Conservation (phyloP, 2,888 invertebrate genomes). For the Plebejus argus region DNA sequence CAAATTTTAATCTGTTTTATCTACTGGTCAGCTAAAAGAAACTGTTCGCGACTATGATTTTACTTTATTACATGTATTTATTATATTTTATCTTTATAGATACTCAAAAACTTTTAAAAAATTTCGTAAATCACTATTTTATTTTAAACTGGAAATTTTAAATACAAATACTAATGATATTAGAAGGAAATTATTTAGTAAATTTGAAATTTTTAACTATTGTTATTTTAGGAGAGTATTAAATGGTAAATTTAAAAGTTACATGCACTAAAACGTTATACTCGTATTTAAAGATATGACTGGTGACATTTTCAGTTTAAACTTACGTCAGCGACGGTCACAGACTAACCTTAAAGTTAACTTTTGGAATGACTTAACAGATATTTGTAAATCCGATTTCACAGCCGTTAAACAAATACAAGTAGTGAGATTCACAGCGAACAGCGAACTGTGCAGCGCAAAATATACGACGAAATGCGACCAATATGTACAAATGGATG, state of each 20-base stretch:
- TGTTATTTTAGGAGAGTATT: constrained; percentile 8
- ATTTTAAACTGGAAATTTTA: background rate
- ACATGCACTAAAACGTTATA: constrained; percentile 4
- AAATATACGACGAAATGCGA: background rate
- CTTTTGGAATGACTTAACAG: constrained; percentile 24
- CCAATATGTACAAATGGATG: constrained; percentile 15
- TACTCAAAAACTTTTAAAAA: background rate
- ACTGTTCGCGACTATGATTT: background rate
- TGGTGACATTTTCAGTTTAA: constrained; percentile 26
- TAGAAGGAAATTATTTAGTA: background rate
- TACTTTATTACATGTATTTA: background rate
- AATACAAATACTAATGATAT: background rate
- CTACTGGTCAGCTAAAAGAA: background rate
- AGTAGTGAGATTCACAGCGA: constrained; percentile 27
- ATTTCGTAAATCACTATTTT: background rate
- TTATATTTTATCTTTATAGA: background rate
- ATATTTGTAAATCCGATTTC: constrained; percentile 28
- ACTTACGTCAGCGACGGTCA: background rate
- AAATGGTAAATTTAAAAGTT: background rate
- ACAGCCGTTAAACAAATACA: constrained; percentile 28
- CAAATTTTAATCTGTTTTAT: background rate
- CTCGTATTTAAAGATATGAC: constrained; percentile 4
- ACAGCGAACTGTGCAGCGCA: background rate
- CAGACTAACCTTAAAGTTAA: constrained; percentile 14
- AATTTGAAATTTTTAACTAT: background rate